phyloP scores from a whole-genome alignment of 2,797 vertebrate species.

The Acropternis orthonyx region DNA sequence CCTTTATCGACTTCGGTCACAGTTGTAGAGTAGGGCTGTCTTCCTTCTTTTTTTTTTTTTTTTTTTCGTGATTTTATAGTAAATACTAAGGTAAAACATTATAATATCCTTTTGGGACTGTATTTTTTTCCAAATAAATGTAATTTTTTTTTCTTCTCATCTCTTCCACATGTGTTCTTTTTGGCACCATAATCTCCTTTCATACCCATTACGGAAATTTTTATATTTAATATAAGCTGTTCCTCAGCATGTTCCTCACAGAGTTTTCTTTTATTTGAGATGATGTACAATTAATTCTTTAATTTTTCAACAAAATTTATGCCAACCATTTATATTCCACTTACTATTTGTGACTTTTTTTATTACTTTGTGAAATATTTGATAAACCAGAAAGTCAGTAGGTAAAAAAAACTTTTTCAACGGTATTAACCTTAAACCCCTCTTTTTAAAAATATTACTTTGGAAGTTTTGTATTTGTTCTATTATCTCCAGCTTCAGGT shows the following conservation, averaged over 20 bases:
- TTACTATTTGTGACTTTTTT: not conserved
- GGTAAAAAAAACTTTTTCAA: not conserved
- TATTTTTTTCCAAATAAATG: not conserved
- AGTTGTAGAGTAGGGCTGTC: not conserved
- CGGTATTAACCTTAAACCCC: not conserved
- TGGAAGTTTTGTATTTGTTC: not conserved
- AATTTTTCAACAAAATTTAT: not conserved
- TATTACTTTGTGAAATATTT: not conserved
- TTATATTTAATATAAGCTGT: conserved; percentile 7
- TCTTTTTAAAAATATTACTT: not conserved
- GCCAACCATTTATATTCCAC: not conserved
- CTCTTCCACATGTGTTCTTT: not conserved
- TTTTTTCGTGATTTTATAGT: not conserved
- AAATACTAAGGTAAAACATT: not conserved
- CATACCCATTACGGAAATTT: not conserved
- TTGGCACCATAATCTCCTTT: not conserved
- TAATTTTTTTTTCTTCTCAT: not conserved
- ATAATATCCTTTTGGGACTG: not conserved
- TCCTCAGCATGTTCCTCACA: conserved; percentile 4
- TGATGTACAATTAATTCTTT: not conserved
- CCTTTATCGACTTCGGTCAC: not conserved
- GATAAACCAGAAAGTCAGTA: not conserved
- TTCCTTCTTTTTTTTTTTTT: not conserved
- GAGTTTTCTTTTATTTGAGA: not conserved
- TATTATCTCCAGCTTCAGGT: not conserved